Evolutionary conservation across 1,140 invertebrate genomes (phyloP).

Genomic region (Drosophila aff.): DNA sequence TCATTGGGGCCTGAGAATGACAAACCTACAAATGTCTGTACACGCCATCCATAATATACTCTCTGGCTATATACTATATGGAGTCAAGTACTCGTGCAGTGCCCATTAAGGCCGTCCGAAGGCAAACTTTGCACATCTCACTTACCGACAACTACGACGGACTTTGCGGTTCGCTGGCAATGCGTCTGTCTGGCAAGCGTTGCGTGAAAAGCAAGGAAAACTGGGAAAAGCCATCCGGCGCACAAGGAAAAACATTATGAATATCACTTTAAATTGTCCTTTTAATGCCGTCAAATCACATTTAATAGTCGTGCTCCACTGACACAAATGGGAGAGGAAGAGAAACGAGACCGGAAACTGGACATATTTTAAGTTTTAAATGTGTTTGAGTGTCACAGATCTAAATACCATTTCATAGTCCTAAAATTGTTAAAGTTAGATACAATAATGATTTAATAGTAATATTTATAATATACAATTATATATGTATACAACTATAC

Average conservation of each 20-base stretch:
- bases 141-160: not conserved
- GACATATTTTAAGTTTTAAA: not conserved
- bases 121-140: constrained; percentile 58
- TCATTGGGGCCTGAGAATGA: constrained; percentile 5
- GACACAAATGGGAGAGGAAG: not conserved
- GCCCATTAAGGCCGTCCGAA: constrained; percentile 43
- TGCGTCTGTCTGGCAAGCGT: constrained; percentile 31
- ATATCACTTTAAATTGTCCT: not conserved
- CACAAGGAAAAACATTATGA: not conserved
- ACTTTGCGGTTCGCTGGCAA: constrained; percentile 52
- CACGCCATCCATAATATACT: constrained; percentile 1
- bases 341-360: not conserved
- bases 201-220: constrained; percentile 44
- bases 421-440: too few relatives aligned
- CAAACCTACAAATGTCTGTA: constrained; percentile 30
- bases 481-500: too few relatives aligned
- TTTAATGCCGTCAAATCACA: not conserved
- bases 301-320: not conserved
- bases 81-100: constrained; percentile 28
- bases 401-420: not conserved
- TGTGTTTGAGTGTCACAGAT: not conserved
- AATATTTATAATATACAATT: too few relatives aligned
- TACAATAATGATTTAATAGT: too few relatives aligned
- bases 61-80: constrained; percentile 1
- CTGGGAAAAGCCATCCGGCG: constrained; percentile 14